Evolutionary conservation across 2,888 invertebrate genomes (phyloP).

Genomic region (Apamea anceps): DNA sequence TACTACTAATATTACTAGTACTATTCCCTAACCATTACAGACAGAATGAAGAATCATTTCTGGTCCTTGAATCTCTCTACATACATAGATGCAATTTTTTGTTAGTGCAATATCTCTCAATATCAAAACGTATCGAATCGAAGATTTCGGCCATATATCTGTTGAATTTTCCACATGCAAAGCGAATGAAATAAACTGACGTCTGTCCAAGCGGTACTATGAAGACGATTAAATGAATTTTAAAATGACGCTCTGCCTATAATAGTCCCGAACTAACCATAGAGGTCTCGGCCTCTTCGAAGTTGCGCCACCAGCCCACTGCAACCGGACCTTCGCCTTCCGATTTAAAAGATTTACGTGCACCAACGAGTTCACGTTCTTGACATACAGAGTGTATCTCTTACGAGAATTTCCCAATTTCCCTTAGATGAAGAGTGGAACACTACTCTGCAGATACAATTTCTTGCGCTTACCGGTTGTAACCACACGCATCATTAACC

Average conservation of each 20-base stretch:
- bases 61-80: neutral
- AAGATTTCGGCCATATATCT: neutral
- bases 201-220: neutral
- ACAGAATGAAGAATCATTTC: neutral
- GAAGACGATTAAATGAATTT: neutral
- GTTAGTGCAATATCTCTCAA: neutral
- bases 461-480: constrained; percentile 20
- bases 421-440: constrained; percentile 35
- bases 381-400: constrained; percentile 37
- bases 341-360: constrained; percentile 8
- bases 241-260: neutral
- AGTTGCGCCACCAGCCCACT: constrained; percentile 3
- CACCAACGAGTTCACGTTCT: constrained; percentile 27
- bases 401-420: constrained; percentile 7
- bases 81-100: too few relatives aligned
- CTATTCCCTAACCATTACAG: neutral
- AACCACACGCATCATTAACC: constrained; percentile 28
- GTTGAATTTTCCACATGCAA: neutral
- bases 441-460: constrained; percentile 25
- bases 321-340: constrained; percentile 37
- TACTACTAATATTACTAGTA: too few relatives aligned
- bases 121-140: neutral
- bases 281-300: constrained; percentile 15
- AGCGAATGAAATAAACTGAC: neutral
- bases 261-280: neutral